These are phyloP conservation scores for Oscarella lobularis DNA, from an alignment of 37 sponge, comb jelly and placozoan species.

Conservation along the genomic window DNA sequence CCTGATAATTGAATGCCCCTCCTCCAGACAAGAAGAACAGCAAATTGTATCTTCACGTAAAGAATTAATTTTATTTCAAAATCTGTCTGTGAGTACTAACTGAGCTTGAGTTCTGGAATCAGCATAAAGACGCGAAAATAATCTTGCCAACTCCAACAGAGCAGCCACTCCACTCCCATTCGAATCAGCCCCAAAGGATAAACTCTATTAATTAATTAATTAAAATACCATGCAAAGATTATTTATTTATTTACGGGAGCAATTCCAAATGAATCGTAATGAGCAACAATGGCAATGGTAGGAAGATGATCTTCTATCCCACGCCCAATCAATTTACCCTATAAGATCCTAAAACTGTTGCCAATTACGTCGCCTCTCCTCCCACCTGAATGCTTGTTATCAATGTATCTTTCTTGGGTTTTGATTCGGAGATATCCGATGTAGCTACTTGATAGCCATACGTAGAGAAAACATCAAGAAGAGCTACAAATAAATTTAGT, in stretches of 20 bases:
- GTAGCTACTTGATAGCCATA: conserved; percentile 57
- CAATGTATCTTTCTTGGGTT: conserved; percentile 17
- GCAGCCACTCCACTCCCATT: conserved; percentile 84
- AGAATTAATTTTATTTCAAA: neutral
- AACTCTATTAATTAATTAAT: conserved; percentile 16
- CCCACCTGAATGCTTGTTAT: conserved; percentile 22
- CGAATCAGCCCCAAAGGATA: conserved; percentile 55
- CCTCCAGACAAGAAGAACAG: conserved; percentile 73
- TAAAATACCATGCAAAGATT: neutral
- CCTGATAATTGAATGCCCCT: conserved; percentile 79
- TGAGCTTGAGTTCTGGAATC: conserved; percentile 2
- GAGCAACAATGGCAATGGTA: conserved; percentile 65
- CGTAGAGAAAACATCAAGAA: conserved; percentile 25
- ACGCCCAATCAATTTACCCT: conserved; percentile 67
- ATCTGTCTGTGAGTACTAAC: neutral
- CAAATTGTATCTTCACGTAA: conserved; percentile 37
- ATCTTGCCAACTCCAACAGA: conserved; percentile 62
- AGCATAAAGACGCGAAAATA: conserved; percentile 38
- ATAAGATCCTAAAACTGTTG: conserved; percentile 7
- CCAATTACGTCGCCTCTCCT: neutral
- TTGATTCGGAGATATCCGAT: conserved; percentile 30
- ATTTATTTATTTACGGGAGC: conserved; percentile 80
- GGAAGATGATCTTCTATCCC: conserved; percentile 55
- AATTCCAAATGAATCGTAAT: conserved; percentile 77
- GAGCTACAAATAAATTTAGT: conserved; percentile 15